These are phyloP conservation scores for Callyntrura sp. DNA, from an alignment of 2,888 invertebrate species.

Conservation along the genomic window DNA sequence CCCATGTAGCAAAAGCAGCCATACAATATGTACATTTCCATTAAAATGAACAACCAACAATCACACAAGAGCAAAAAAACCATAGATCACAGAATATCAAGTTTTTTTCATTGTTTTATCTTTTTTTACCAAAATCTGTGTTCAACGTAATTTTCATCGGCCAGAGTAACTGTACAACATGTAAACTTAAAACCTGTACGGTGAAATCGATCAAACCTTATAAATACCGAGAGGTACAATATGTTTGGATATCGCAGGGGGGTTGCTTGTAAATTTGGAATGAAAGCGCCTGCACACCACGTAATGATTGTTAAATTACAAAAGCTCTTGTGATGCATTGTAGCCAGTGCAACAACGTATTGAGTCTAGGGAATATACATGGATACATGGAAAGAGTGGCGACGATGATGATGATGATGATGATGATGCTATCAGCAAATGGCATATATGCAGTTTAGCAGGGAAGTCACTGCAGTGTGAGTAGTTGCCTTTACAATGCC, in stretches of 20 bases:
- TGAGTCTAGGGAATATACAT: no score
- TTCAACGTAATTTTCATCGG: neutral
- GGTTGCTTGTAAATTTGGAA: neutral
- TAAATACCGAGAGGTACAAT: neutral
- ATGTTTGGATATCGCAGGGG: neutral
- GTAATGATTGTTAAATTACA: neutral
- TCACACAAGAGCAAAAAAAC: no score
- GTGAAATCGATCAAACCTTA: neutral
- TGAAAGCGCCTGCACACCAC: no score
- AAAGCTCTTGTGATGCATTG: no score
- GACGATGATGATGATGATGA: neutral
- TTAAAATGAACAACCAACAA: no score
- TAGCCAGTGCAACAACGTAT: no score
- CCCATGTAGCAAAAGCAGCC: no score
- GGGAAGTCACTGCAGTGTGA: neutral
- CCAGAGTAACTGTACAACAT: conserved; percentile 37
- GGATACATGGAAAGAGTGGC: neutral
- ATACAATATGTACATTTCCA: no score
- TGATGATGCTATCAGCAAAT: neutral
- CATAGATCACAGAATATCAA: no score
- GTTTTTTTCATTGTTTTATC: neutral
- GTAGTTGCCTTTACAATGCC: neutral
- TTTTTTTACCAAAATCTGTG: neutral
- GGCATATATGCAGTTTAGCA: no score
- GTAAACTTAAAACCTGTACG: no score